Evolutionary conservation across 2,888 invertebrate species (phyloP).

Genomic region (Phalera bucephala): DNA sequence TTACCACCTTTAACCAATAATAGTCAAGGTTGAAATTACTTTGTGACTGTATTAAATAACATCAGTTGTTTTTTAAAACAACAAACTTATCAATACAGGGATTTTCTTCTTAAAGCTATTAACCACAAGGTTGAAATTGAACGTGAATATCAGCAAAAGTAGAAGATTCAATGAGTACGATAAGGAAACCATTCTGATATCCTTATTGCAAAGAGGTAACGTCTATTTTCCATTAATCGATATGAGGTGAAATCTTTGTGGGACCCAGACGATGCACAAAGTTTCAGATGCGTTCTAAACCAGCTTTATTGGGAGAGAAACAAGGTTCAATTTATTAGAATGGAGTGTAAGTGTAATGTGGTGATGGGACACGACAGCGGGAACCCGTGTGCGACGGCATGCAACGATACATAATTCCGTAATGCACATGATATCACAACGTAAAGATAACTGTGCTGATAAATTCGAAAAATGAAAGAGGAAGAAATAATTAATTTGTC

Average conservation of each 20-base stretch:
- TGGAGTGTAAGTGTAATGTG: conserved; percentile 16
- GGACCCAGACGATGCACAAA: conserved; percentile 24
- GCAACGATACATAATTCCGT: conserved; percentile 57
- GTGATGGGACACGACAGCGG: conserved; percentile 54
- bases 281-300: background rate
- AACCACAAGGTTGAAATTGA: background rate
- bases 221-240: conserved; percentile 1
- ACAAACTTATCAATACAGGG: conserved; percentile 6
- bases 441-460: conserved; percentile 19
- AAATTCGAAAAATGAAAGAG: too few species aligned
- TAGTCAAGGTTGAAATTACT: background rate
- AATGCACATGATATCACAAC: conserved; percentile 41
- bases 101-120: background rate
- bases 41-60: background rate
- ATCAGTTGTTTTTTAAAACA: background rate
- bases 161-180: conserved; percentile 4
- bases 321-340: conserved; percentile 17
- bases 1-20: conserved; percentile 8
- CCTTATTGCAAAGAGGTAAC: background rate
- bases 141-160: conserved; percentile 20
- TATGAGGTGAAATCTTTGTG: conserved; percentile 10
- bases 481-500: too few species aligned
- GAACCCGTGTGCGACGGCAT: conserved; percentile 73
- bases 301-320: background rate
- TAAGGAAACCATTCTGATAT: background rate